Evolutionary conservation across 2,113 vertebrate species (phyloP).

Genomic region (Lynx canadensis): DNA sequence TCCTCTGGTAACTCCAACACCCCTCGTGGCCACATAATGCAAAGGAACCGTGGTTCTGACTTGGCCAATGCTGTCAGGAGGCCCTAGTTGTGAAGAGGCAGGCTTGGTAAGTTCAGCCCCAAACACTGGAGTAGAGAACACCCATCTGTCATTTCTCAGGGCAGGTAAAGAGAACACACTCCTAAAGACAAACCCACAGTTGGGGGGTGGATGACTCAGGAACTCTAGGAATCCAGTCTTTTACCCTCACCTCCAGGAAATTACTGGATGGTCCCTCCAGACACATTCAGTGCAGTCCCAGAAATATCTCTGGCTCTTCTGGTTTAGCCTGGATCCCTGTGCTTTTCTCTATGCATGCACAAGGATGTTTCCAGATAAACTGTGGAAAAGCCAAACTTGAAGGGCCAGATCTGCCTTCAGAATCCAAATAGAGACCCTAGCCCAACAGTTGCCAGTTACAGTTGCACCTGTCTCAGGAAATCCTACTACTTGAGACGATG

Average conservation of each 20-base stretch:
- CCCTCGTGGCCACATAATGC: not conserved
- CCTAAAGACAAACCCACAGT: not conserved
- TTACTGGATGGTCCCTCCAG: not conserved
- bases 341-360: not conserved
- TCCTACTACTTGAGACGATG: not conserved
- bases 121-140: not conserved
- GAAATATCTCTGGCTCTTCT: not conserved
- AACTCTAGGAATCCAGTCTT: not conserved
- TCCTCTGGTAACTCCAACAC: not conserved
- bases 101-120: not conserved
- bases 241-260: not conserved
- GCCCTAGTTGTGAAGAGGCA: not conserved
- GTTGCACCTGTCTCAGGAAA: not conserved
- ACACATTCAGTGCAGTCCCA: not conserved
- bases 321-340: not conserved
- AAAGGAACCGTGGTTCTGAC: not conserved
- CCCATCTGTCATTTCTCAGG: not conserved
- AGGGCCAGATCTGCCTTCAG: not conserved
- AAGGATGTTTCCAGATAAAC: not conserved
- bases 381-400: not conserved
- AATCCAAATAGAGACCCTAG: not conserved
- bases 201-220: not conserved
- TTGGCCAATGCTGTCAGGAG: not conserved
- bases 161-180: not conserved
- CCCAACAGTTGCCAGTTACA: not conserved